Percentiles rank a stretch among this genome's conserved stretches.
phyloP scores from a whole-genome alignment of 2,797 vertebrate genomes.

The Tachyglossus aculeatus region DNA sequence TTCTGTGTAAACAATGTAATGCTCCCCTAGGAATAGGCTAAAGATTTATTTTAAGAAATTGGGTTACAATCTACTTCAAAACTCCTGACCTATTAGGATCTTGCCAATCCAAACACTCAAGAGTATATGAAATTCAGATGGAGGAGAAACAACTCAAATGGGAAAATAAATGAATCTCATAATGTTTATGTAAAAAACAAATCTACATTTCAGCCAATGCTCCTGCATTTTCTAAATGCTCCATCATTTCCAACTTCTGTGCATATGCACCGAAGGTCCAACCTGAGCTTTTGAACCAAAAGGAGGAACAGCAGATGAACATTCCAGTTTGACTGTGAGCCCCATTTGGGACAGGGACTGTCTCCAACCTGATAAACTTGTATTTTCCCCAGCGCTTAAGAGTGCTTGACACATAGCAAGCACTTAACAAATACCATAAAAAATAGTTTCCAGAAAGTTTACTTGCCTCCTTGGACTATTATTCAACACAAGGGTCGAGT shows the following conservation, averaged over 20 bases:
- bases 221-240: slow-evolving; percentile 34
- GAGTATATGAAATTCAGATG: slow-evolving; percentile 2
- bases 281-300: no score
- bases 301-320: no score
- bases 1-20: slow-evolving; percentile 27
- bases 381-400: no score
- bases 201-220: slow-evolving; percentile 25
- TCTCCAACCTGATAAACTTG: no score
- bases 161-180: slow-evolving; percentile 45
- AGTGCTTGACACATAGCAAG: no score
- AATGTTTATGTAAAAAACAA: slow-evolving; percentile 38
- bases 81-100: slow-evolving; percentile 13
- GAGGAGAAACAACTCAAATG: slow-evolving; percentile 35
- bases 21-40: background rate
- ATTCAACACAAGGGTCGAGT: background rate
- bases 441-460: no score
- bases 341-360: no score
- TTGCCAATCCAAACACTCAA: slow-evolving; percentile 31
- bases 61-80: slow-evolving; percentile 33
- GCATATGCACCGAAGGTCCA: no score
- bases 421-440: no score
- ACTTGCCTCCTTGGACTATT: no score
- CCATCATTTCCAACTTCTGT: background rate
- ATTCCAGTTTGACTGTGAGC: no score
- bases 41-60: slow-evolving; percentile 20